phyloP scores from a whole-genome alignment of 30 jellyfish, hydroid and myxozoan genomes.

The Aurelia coerulea region DNA sequence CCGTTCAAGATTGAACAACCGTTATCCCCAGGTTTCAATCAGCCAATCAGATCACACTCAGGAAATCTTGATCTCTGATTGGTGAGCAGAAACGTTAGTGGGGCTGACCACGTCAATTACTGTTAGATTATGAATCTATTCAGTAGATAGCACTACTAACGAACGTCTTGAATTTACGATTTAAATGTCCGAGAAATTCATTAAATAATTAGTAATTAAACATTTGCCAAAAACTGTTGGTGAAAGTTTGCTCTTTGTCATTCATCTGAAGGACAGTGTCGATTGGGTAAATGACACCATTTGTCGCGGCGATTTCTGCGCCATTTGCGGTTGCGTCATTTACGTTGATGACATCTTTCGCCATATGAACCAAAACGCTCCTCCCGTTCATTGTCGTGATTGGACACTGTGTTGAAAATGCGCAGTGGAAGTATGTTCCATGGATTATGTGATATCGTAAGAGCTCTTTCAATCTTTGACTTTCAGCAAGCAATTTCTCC shows the following conservation, averaged over 20 bases:
- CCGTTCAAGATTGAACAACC: too few relatives aligned
- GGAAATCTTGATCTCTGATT: too few relatives aligned
- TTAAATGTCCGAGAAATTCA: too few relatives aligned
- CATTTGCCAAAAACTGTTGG: slow-evolving; percentile 39
- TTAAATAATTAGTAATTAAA: not conserved
- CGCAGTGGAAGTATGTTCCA: slow-evolving; percentile 60
- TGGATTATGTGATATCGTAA: slow-evolving; percentile 43
- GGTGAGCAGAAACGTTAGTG: too few relatives aligned
- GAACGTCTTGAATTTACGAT: too few relatives aligned
- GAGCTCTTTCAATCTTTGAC: slow-evolving; percentile 13
- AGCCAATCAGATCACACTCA: too few relatives aligned
- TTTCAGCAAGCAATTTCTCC: slow-evolving; percentile 38
- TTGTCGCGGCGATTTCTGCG: slow-evolving; percentile 27
- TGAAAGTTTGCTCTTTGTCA: not conserved
- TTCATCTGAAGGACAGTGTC: slow-evolving; percentile 54
- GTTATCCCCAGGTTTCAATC: too few relatives aligned
- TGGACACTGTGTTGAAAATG: slow-evolving; percentile 40
- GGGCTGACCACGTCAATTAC: too few relatives aligned
- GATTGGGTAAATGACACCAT: slow-evolving; percentile 67
- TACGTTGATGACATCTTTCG: slow-evolving; percentile 10
- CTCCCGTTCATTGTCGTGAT: slow-evolving; percentile 41
- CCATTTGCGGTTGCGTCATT: slow-evolving; percentile 22
- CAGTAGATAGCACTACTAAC: too few relatives aligned
- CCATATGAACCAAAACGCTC: slow-evolving; percentile 32
- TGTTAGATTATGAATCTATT: too few relatives aligned